Conservation (phyloP, 2,797 vertebrate genomes). For the Channallabes apus region DNA sequence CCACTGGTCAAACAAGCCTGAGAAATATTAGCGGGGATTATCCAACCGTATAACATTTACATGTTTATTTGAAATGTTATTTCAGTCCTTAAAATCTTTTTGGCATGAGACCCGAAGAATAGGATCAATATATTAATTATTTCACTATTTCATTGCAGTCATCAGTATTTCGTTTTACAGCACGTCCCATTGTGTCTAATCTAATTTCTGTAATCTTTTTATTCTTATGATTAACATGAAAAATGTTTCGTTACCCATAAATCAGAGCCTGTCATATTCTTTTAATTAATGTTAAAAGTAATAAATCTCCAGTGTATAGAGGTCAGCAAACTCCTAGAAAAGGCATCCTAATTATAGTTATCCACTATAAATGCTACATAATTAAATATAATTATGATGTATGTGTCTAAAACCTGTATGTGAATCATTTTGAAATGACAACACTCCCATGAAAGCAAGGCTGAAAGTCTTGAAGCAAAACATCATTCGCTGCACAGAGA, state of each 20-base stretch:
- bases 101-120: not conserved
- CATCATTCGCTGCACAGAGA: conserved; percentile 18
- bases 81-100: not conserved
- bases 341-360: not conserved
- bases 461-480: conserved; percentile 4
- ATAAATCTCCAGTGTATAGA: not conserved
- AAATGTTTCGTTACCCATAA: not conserved
- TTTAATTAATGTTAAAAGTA: not conserved
- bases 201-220: not conserved
- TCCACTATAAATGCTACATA: not conserved
- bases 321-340: not conserved
- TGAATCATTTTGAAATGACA: not conserved
- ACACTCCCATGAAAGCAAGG: not conserved
- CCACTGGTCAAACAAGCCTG: not conserved
- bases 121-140: not conserved
- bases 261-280: not conserved
- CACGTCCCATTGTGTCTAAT: not conserved
- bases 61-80: not conserved
- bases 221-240: not conserved
- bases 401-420: not conserved
- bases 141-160: not conserved
- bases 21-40: not conserved
- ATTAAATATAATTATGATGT: not conserved
- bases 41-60: not conserved
- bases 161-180: not conserved